phyloP scores from a whole-genome alignment of 2,797 vertebrate genomes.

The Characodon lateralis region DNA sequence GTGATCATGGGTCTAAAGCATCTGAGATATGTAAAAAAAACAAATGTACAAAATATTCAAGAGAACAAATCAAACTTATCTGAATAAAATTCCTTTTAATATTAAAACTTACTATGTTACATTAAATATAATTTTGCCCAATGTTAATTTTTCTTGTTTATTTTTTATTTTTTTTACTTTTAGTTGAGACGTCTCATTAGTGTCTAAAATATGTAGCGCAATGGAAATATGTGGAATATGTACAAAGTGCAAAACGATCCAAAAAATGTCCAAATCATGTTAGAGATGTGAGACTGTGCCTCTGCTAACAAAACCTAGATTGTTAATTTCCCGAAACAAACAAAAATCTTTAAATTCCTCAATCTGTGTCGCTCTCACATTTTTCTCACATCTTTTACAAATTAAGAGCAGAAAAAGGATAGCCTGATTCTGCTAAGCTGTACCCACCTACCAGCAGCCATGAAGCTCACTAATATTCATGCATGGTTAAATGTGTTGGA shows the following conservation, averaged over 20 bases:
- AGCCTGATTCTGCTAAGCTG: not conserved
- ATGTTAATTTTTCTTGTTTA: slow-evolving; percentile 53
- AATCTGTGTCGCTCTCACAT: not conserved
- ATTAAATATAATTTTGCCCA: slow-evolving; percentile 33
- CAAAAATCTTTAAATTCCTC: not conserved
- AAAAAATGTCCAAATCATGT: slow-evolving; percentile 12
- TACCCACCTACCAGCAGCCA: not conserved
- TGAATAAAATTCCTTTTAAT: slow-evolving; percentile 42
- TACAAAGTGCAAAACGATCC: slow-evolving; percentile 61
- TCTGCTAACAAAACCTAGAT: not conserved
- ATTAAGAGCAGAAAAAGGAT: not conserved
- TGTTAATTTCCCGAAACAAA: not conserved
- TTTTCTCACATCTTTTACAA: not conserved
- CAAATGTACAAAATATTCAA: slow-evolving; percentile 44
- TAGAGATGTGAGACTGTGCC: not conserved
- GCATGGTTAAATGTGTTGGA: not conserved
- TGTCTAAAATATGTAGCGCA: slow-evolving; percentile 13
- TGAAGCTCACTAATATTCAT: not conserved
- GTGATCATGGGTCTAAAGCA: slow-evolving; percentile 28
- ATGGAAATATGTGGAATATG: slow-evolving; percentile 41
- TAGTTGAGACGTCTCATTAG: slow-evolving; percentile 16
- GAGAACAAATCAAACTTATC: slow-evolving; percentile 42
- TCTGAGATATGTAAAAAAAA: slow-evolving; percentile 34
- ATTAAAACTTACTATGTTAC: slow-evolving; percentile 33
- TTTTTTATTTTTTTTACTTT: not conserved